Base-by-base conservation (phyloP, 1,140 invertebrate genomes). In the Trichonephila inaurata region DNA sequence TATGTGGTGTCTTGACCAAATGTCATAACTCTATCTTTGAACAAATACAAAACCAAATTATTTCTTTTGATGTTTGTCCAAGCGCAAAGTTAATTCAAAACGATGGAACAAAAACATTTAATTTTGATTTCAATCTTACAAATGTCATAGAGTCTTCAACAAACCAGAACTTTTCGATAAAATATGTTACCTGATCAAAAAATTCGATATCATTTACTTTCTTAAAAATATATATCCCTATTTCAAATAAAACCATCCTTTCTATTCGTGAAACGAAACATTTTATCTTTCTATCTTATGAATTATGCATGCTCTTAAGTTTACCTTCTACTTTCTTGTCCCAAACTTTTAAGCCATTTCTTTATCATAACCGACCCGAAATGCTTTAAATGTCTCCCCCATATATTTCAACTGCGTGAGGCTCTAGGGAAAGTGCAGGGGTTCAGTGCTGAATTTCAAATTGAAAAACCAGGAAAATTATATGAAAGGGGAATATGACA, bases 281-380 rank as follows among this genome's bases (percentile, higher is more conserved):
- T 83, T 83, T 83, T 83, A 83, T 83, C 81, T 83, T 24, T 58
- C 40, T 21, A 83, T 83, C 81, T 83, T 21, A 83, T 83, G 51
- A 44, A 83, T 83, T 16, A 83, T 83, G 40, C 81, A 83, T 83
- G 51, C 18, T 83, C 81, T 83, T 83, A 83, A 51, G 81, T 83
- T 83, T 83, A 58, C 81, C 51, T 51, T 21, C 51, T 18, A n/a
- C 81, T 83, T 83, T 83, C 81, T 44, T 83, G 81, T 83, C 51
- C 81, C 40, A 83, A 83, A 83, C 81, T 83, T 83, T 58, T 83
- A 83, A 83, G 81, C 51, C 81, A 83, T 83, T 83, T 58, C 81
- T 83, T 83, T 83, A 83, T 83, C 81, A 83, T 83, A 83, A 83
- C 40, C 51, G 81, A 24, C 69, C 28, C 28, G 69, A 24, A 72